Percentiles rank a stretch among this genome's conserved stretches.
Evolutionary conservation across 2,797 vertebrate genomes (phyloP).

Genomic region (Urocyon cinereoargenteus): DNA sequence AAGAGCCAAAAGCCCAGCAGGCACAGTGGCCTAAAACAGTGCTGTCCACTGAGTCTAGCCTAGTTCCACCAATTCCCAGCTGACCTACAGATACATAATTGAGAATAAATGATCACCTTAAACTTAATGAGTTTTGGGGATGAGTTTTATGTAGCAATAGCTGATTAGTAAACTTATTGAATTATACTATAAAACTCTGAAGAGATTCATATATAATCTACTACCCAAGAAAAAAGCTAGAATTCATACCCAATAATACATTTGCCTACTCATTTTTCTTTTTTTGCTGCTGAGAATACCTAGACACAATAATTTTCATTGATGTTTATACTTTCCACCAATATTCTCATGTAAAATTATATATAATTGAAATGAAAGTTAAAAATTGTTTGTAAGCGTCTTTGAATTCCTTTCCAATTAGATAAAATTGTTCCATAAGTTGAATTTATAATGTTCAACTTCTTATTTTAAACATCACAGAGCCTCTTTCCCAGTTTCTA

Average conservation of each 20-base stretch:
- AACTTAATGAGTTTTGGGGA: background rate
- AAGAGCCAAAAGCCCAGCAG: background rate
- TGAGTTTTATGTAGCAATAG: background rate
- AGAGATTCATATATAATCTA: background rate
- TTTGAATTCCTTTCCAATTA: constrained; percentile 55
- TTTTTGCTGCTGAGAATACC: constrained; percentile 43
- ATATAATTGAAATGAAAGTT: constrained; percentile 23
- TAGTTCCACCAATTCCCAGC: background rate
- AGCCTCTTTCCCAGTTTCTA: background rate
- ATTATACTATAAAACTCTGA: background rate
- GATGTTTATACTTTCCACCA: background rate
- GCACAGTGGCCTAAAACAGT: background rate
- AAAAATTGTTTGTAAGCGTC: constrained; percentile 1
- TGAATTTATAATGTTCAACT: constrained; percentile 47
- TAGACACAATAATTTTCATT: background rate
- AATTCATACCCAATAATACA: background rate
- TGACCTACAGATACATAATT: background rate
- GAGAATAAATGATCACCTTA: background rate
- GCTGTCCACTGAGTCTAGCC: background rate
- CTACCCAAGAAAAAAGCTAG: background rate
- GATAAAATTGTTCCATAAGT: constrained; percentile 25
- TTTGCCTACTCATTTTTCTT: background rate
- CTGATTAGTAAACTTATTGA: background rate
- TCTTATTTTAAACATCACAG: constrained; percentile 44
- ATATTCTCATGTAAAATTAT: constrained; percentile 12